These are phyloP conservation scores for Eufriesea mexicana DNA, from an alignment of 1,140 invertebrate species.

Conservation along the genomic window DNA sequence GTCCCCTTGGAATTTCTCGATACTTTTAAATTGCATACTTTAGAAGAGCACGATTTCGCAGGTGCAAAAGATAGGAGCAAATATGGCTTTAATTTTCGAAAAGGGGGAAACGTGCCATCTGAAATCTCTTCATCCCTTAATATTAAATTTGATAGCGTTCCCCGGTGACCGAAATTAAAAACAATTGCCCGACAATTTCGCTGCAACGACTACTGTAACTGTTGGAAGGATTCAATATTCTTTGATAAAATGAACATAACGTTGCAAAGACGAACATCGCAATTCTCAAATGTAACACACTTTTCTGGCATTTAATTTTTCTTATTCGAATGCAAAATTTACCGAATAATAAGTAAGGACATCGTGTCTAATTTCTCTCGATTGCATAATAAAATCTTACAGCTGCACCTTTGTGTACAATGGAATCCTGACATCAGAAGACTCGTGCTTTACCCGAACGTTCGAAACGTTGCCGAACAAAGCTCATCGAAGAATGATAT, in stretches of 20 bases:
- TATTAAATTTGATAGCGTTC: no score
- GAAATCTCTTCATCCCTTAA: neutral
- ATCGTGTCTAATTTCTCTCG: no score
- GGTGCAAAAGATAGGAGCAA: neutral
- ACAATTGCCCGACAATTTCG: neutral
- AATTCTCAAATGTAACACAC: neutral
- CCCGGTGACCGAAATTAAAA: neutral
- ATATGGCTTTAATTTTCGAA: neutral
- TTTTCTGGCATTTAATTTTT: neutral
- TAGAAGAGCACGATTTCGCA: no score
- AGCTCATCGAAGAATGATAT: constrained; percentile 65
- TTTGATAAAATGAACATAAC: neutral
- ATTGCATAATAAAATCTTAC: no score
- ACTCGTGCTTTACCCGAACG: neutral
- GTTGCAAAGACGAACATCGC: neutral
- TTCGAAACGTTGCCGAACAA: constrained; percentile 55
- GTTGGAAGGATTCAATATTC: no score
- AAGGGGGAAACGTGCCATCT: neutral
- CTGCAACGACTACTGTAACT: neutral
- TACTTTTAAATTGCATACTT: no score
- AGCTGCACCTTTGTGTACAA: neutral
- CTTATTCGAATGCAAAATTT: no score
- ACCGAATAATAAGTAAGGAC: no score
- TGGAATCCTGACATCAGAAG: neutral
- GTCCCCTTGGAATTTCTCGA: no score